Percentiles rank a stretch among this genome's conserved stretches.
Evolutionary conservation across 2,797 vertebrate species (phyloP).

Genomic region (Halcyon leucocephala): DNA sequence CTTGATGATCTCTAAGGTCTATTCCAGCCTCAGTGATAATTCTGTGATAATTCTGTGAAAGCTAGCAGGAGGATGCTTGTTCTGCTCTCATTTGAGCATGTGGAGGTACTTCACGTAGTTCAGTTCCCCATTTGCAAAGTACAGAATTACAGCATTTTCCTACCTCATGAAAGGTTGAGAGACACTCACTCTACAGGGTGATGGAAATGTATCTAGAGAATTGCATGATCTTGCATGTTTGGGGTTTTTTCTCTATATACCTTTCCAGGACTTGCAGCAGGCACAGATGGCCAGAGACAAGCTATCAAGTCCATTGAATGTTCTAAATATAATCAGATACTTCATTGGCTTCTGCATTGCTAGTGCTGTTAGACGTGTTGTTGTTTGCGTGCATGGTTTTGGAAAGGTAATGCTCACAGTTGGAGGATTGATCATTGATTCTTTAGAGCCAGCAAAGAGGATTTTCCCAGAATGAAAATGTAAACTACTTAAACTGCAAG

Average conservation of each 20-base stretch:
- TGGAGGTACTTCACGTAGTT: neutral
- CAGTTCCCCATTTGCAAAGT: neutral
- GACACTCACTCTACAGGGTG: neutral
- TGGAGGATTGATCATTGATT: neutral
- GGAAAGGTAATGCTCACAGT: neutral
- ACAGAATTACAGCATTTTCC: neutral
- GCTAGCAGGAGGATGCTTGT: neutral
- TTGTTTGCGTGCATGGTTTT: neutral
- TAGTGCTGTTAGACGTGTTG: neutral
- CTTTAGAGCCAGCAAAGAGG: neutral
- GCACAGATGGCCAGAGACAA: neutral
- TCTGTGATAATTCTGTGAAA: neutral
- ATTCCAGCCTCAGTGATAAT: too few species aligned
- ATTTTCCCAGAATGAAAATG: neutral
- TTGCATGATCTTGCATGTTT: neutral
- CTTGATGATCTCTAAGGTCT: too few species aligned
- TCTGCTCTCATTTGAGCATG: neutral
- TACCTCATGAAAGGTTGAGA: neutral
- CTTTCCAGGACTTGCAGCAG: neutral
- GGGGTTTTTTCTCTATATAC: neutral
- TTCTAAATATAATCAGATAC: conserved; percentile 3
- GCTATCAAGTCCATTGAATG: neutral
- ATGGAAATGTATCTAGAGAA: neutral
- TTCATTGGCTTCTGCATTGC: neutral
- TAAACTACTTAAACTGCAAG: neutral